Conservation (phyloP, 2,113 vertebrate species). For the Toxostoma redivivum region DNA sequence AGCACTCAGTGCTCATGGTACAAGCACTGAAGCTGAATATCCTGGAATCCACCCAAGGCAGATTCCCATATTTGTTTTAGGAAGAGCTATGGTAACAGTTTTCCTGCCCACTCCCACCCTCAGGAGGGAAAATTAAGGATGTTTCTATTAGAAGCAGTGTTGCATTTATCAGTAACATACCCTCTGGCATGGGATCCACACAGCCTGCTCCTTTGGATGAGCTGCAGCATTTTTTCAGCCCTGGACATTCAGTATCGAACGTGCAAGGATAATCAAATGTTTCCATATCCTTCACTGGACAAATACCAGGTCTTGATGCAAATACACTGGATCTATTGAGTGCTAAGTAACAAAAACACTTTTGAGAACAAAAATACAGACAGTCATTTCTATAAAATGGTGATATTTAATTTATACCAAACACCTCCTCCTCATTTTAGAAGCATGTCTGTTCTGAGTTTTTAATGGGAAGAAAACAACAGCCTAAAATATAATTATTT, state of each 20-base stretch:
- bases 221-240: conserved; percentile 87
- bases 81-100: conserved; percentile 25
- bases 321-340: conserved; percentile 75
- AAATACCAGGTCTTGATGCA: conserved; percentile 81
- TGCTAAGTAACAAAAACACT: conserved; percentile 56
- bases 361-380: neutral
- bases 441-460: neutral
- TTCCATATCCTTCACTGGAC: conserved; percentile 61
- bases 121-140: neutral
- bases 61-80: neutral
- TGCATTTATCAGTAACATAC: conserved; percentile 55
- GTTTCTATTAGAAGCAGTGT: neutral
- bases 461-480: neutral
- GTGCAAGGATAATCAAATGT: conserved; percentile 56
- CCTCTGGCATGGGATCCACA: conserved; percentile 52
- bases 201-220: conserved; percentile 42
- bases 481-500: neutral
- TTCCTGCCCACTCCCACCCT: neutral
- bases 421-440: neutral
- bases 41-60: neutral
- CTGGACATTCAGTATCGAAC: conserved; percentile 84
- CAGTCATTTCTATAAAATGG: neutral
- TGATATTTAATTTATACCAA: neutral
- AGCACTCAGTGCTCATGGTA: neutral
- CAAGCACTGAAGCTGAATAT: neutral